These are phyloP conservation scores for Anguilla marmorata DNA, from an alignment of 2,797 vertebrate genomes.

Conservation along the genomic window DNA sequence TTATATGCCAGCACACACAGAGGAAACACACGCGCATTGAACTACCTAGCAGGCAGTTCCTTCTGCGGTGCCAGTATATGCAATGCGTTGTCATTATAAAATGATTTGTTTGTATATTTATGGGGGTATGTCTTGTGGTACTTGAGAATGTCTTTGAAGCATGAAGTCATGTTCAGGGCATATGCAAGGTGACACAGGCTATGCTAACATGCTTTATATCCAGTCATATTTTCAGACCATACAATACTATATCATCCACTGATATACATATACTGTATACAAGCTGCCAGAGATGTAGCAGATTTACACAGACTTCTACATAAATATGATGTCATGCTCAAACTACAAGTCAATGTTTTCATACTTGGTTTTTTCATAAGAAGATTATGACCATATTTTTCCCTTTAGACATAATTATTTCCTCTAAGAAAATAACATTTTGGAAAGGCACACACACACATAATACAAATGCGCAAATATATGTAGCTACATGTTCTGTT, in stretches of 20 bases:
- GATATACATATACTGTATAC: not conserved
- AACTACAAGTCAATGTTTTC: not conserved
- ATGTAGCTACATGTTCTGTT: not conserved
- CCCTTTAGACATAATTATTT: not conserved
- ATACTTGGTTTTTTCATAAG: not conserved
- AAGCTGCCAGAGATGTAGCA: not conserved
- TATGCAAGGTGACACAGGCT: not conserved
- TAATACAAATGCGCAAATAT: not conserved
- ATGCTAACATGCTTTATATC: not conserved
- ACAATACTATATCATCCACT: not conserved
- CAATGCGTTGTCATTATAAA: conserved; percentile 46
- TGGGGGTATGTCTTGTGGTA: conserved; percentile 47
- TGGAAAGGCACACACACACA: not conserved
- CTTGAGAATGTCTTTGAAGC: conserved; percentile 29
- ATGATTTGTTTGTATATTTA: conserved; percentile 43
- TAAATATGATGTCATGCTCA: conserved; percentile 18
- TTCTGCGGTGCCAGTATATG: conserved; percentile 40
- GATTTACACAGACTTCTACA: not conserved
- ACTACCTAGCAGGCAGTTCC: conserved; percentile 45
- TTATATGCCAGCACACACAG: conserved; percentile 12
- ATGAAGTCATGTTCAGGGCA: conserved; percentile 23
- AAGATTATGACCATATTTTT: not conserved
- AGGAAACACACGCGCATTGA: conserved; percentile 25
- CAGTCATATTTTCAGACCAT: not conserved
- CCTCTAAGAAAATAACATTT: not conserved